Conservation (phyloP, 2,888 invertebrate species). For the Agrochola lota region DNA sequence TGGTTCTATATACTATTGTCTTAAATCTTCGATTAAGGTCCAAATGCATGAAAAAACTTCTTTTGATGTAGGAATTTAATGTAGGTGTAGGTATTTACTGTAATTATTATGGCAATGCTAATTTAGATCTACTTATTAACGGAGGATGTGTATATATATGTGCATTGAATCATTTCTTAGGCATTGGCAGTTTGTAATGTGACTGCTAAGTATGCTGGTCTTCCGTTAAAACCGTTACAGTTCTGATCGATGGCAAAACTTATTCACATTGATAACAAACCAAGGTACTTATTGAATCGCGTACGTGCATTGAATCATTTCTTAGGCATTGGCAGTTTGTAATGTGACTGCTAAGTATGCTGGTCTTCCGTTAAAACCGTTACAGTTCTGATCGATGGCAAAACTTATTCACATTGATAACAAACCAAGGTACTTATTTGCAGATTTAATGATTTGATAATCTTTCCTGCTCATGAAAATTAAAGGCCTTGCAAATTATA, state of each 20-base stretch:
- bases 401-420: neutral
- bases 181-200: neutral
- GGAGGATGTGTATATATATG: too few relatives aligned
- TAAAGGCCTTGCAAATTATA: neutral
- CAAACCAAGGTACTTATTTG: too few relatives aligned
- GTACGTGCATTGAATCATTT: conserved; percentile 22
- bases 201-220: conserved; percentile 5
- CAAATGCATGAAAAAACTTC: neutral
- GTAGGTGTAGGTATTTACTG: too few relatives aligned
- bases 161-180: conserved; percentile 17
- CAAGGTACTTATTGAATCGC: too few relatives aligned
- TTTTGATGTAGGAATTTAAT: neutral
- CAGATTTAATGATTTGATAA: neutral
- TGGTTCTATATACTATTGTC: neutral
- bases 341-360: conserved; percentile 1
- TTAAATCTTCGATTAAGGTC: neutral
- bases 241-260: conserved; percentile 13
- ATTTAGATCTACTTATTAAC: neutral
- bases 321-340: neutral
- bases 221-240: conserved; percentile 23
- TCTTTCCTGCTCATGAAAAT: neutral
- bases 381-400: conserved; percentile 20
- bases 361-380: conserved; percentile 21
- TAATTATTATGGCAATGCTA: neutral
- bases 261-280: neutral